Evolutionary conservation across 2,113 vertebrate species (phyloP).

Genomic region (Antigone vipio): DNA sequence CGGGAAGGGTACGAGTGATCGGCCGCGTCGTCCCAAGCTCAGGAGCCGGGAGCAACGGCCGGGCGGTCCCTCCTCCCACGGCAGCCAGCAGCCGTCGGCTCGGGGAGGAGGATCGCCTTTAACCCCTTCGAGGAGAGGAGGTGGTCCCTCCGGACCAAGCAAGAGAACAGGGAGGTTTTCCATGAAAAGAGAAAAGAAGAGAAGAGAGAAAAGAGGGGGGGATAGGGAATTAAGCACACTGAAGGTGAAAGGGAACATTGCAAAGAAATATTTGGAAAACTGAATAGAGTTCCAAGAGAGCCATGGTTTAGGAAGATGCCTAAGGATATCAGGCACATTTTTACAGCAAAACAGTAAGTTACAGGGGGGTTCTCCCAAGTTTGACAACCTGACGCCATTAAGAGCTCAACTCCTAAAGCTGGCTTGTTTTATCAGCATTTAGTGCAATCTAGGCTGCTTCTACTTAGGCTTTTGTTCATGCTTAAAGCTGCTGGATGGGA

Average conservation of each 20-base stretch:
- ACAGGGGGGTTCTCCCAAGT: rapidly evolving
- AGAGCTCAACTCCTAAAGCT: neutral
- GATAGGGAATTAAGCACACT: too few species aligned
- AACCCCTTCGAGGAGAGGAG: constrained; percentile 47
- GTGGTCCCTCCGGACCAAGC: neutral
- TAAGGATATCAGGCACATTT: rapidly evolving
- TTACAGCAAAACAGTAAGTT: neutral
- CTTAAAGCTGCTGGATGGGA: neutral
- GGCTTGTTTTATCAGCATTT: neutral
- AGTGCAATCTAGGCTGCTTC: neutral
- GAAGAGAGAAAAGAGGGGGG: too few species aligned
- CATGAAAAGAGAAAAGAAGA: too few species aligned
- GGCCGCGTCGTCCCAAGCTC: neutral
- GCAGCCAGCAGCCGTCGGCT: constrained; percentile 54
- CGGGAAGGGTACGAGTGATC: neutral
- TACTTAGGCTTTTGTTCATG: rapidly evolving
- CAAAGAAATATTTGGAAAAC: rapidly evolving
- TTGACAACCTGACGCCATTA: neutral
- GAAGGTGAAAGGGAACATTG: too few species aligned
- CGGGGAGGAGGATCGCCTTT: constrained; percentile 63
- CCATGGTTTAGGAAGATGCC: rapidly evolving
- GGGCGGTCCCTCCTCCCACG: constrained; percentile 24
- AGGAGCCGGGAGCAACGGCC: neutral
- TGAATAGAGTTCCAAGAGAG: rapidly evolving
- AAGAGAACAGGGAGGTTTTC: neutral